phyloP scores from a whole-genome alignment of 1,140 invertebrate genomes.

The Rhagoletis zephyria region DNA sequence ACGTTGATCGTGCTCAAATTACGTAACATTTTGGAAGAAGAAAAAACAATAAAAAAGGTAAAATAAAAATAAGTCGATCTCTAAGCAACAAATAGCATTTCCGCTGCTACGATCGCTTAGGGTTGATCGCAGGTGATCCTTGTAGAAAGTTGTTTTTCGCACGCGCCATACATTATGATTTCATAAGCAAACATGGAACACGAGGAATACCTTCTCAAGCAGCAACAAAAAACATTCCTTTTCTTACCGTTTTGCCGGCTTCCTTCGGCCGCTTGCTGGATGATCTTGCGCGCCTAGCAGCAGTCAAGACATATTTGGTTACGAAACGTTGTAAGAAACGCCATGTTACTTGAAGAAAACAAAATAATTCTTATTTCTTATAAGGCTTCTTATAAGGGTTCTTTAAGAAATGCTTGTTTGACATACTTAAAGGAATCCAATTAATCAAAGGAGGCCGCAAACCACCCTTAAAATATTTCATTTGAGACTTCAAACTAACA shows the following conservation, averaged over 20 bases:
- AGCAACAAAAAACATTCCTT: not conserved
- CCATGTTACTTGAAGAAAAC: not conserved
- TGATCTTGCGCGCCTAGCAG: constrained; percentile 6
- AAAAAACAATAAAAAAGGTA: too few species aligned
- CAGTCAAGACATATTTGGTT: constrained; percentile 40
- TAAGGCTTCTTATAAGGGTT: not conserved
- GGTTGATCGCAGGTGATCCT: not conserved
- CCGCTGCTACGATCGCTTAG: not conserved
- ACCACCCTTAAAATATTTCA: constrained; percentile 5
- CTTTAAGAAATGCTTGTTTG: not conserved
- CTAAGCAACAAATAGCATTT: too few species aligned
- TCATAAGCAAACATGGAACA: too few species aligned
- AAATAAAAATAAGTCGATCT: too few species aligned
- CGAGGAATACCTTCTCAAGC: not conserved
- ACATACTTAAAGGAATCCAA: not conserved
- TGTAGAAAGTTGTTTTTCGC: not conserved
- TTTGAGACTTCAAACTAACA: too few species aligned
- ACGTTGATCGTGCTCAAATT: constrained; percentile 46
- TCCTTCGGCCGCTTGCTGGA: not conserved
- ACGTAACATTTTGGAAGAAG: not conserved
- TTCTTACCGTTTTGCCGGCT: not conserved
- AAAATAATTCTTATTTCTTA: not conserved
- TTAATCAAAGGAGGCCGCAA: not conserved
- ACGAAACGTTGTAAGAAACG: not conserved
- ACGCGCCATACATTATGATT: not conserved